Base-by-base conservation (phyloP, 2,113 vertebrate genomes). In the Varanus komodoensis region DNA sequence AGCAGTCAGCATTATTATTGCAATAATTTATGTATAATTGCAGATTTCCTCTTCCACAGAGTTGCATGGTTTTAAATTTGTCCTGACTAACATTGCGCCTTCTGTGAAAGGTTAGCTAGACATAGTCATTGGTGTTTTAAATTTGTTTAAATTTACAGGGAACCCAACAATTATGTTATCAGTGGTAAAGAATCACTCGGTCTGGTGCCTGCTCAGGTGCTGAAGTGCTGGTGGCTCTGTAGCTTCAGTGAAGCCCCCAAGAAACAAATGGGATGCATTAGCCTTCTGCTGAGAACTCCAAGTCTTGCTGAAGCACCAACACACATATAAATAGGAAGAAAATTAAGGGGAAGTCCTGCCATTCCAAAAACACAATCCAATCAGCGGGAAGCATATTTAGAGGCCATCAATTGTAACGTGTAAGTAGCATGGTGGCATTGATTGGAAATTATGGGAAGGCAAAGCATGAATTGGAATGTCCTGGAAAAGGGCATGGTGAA, bases 1-100 rank as follows among this genome's bases (percentile, higher is more conserved):
- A 0, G 1, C 85, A 91, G 14, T 21, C 52, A 87, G 32, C 0
- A 3, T 92, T 80, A 92, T 92, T 89, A 82, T 92, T 95, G 89
- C 79, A 91, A 87, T 93, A 93, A 95, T 84, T 44, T 23, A 95
- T 7, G 1, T 34, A 0, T 93, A 85, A 90, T 48, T 50, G 50
- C 44, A 84, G 79, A 54, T 87, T 94, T 94, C 84, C 84, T 52
- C 4, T 57, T 6, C 64, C 21, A 1, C 5, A 91, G 17, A 2
- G n/a, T 64, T 44, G 57, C 1, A 4, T 48, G 92, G 78, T 0
- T 75, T 32, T 84, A 11, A 50, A 17, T 0, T 1, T 9, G 38
- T 1, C 48, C 4, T 1, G 1, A 7, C 17, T 83, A 44, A 74
- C 34, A 19, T 71, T 86, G 29, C 27, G 21, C 8, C 52, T 57